These are phyloP conservation scores for Trachelipus rathkii DNA, from an alignment of 1,140 invertebrate genomes.

Conservation along the genomic window DNA sequence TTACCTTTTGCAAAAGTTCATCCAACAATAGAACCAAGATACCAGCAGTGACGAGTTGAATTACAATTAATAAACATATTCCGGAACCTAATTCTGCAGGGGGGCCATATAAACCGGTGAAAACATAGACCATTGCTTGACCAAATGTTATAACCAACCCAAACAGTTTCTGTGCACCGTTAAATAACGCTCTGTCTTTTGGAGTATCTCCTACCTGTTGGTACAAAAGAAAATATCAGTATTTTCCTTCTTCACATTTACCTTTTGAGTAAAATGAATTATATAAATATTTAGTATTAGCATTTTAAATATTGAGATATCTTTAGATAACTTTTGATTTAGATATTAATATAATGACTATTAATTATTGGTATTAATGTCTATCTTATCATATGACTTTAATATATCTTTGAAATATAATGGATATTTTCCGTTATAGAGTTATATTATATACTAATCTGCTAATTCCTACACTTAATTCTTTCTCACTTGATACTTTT, in stretches of 20 bases:
- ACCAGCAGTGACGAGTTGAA: slow-evolving; percentile 97
- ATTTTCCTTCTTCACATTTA: not conserved
- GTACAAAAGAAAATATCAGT: not conserved
- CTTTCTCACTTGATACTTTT: too few species aligned
- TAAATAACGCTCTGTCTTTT: slow-evolving; percentile 97
- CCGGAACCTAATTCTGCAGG: slow-evolving; percentile 97
- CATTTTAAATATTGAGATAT: too few species aligned
- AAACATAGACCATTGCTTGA: slow-evolving; percentile 99
- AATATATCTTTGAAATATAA: too few species aligned
- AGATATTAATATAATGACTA: too few species aligned
- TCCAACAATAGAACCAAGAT: slow-evolving; percentile 95
- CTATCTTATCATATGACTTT: too few species aligned
- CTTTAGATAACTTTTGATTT: too few species aligned
- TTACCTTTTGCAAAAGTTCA: slow-evolving; percentile 87
- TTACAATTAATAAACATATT: slow-evolving; percentile 97
- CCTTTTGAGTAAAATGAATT: too few species aligned
- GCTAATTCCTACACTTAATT: too few species aligned
- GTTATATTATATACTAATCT: too few species aligned
- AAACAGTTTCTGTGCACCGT: slow-evolving; percentile 99
- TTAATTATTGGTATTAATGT: too few species aligned
- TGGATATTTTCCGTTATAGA: too few species aligned
- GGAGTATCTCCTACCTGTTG: slow-evolving; percentile 89
- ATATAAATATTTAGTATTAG: too few species aligned
- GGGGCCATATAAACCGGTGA: slow-evolving; percentile 99
- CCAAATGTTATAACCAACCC: slow-evolving; percentile 99